Evolutionary conservation across 2,797 vertebrate species (phyloP).

Genomic region (Toxotes lorentzi): DNA sequence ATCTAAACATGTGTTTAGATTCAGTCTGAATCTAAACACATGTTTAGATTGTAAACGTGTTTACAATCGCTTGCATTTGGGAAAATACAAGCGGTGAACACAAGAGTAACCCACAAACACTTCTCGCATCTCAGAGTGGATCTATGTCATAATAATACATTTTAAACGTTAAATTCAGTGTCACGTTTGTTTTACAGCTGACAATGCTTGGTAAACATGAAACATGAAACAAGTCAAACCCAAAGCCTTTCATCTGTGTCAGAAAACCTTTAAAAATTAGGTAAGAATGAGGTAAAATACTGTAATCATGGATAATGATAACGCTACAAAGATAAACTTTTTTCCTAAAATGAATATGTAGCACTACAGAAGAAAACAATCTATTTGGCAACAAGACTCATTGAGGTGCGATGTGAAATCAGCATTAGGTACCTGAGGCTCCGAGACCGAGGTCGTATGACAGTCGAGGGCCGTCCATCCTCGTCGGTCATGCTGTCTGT

Average conservation of each 20-base stretch:
- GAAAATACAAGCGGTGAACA: not conserved
- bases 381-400: not conserved
- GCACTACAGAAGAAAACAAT: not conserved
- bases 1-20: no score
- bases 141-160: not conserved
- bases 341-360: not conserved
- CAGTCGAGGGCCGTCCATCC: conserved; percentile 88
- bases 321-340: not conserved
- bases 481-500: conserved; percentile 95
- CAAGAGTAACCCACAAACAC: not conserved
- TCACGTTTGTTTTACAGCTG: not conserved
- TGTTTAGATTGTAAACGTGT: no score
- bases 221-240: not conserved
- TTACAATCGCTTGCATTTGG: no score
- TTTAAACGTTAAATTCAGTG: not conserved
- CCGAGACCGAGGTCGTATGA: conserved; percentile 92
- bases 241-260: not conserved
- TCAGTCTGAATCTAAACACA: no score
- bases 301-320: not conserved
- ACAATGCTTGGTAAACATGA: not conserved
- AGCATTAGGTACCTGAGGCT: conserved; percentile 91
- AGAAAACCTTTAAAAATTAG: not conserved
- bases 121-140: not conserved
- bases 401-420: not conserved
- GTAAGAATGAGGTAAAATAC: no score